These are phyloP conservation scores for Drosophila pseudoananassae DNA, from an alignment of 1,140 invertebrate species.

Conservation along the genomic window DNA sequence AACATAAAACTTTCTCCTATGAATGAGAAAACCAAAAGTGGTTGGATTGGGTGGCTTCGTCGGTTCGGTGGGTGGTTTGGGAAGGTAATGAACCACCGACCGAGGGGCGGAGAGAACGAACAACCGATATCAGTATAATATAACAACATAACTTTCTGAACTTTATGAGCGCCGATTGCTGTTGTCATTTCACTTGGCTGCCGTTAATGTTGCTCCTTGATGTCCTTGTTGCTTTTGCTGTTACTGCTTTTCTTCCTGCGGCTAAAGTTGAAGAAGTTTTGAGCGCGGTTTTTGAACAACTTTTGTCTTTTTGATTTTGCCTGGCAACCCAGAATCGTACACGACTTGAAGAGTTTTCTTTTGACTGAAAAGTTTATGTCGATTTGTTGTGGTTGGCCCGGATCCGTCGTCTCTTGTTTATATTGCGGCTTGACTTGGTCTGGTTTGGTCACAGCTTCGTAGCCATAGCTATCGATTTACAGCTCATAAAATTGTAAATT, in stretches of 20 bases:
- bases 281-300: conserved; percentile 54
- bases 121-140: conserved; percentile 58
- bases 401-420: conserved; percentile 11
- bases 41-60: neutral
- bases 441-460: neutral
- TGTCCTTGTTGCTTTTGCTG: conserved; percentile 15
- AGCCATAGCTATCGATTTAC: conserved; percentile 25
- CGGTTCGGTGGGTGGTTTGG: neutral
- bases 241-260: conserved; percentile 25
- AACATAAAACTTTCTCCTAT: conserved; percentile 47
- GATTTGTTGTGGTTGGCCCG: conserved; percentile 32
- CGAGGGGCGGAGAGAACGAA: conserved; percentile 23
- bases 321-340: conserved; percentile 38
- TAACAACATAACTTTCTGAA: conserved; percentile 59
- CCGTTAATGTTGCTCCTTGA: conserved; percentile 43
- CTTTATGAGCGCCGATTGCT: conserved; percentile 63
- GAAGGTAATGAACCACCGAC: conserved; percentile 3
- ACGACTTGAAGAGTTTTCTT: conserved; percentile 39
- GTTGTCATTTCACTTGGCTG: conserved; percentile 57
- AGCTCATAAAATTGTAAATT: conserved; percentile 30
- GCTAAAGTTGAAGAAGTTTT: conserved; percentile 63
- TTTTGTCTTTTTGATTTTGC: conserved; percentile 64
- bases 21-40: conserved; percentile 25
- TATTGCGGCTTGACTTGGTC: conserved; percentile 5
- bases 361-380: conserved; percentile 37